A percentile compares a stretch with the other conserved stretches of the same genome.
Evolutionary conservation across 2,888 invertebrate genomes (phyloP).

Genomic region (Agriopis aurantiaria): DNA sequence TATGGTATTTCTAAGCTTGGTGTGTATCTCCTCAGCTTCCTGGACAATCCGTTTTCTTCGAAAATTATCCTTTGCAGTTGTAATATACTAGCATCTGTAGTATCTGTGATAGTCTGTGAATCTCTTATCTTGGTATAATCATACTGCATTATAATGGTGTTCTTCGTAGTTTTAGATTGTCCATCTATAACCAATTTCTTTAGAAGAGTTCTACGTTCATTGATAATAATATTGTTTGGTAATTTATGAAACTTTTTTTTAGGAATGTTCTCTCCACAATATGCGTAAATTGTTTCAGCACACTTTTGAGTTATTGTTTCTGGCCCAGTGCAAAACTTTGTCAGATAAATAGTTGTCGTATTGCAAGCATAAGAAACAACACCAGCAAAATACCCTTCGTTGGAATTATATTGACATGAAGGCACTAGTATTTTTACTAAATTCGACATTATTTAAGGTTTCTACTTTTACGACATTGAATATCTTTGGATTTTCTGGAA

Average conservation of each 20-base stretch:
- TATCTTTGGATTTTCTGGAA: background rate
- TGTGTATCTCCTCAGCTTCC: constrained; percentile 35
- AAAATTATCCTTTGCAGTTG: constrained; percentile 64
- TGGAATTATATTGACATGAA: constrained; percentile 43
- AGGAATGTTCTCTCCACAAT: constrained; percentile 46
- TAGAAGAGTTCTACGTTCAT: constrained; percentile 50
- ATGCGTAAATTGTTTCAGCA: constrained; percentile 59
- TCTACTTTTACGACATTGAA: background rate
- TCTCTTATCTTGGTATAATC: constrained; percentile 67
- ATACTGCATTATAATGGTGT: constrained; percentile 69
- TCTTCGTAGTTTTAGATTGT: constrained; percentile 48
- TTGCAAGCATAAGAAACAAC: constrained; percentile 50
- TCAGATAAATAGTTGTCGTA: constrained; percentile 63
- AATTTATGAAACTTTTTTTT: constrained; percentile 37
- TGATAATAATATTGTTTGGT: constrained; percentile 55
- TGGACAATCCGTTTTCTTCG: constrained; percentile 49
- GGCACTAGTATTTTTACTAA: constrained; percentile 64
- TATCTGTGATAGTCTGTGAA: constrained; percentile 66
- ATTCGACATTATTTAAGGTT: constrained; percentile 3
- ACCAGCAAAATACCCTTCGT: constrained; percentile 65
- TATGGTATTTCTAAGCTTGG: constrained; percentile 51
- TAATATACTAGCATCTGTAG: constrained; percentile 59
- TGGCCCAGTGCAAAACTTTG: constrained; percentile 53
- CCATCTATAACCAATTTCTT: constrained; percentile 60
- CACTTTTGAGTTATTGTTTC: constrained; percentile 43